Conservation (phyloP, 2,888 invertebrate species). For the Troilus luridus region DNA sequence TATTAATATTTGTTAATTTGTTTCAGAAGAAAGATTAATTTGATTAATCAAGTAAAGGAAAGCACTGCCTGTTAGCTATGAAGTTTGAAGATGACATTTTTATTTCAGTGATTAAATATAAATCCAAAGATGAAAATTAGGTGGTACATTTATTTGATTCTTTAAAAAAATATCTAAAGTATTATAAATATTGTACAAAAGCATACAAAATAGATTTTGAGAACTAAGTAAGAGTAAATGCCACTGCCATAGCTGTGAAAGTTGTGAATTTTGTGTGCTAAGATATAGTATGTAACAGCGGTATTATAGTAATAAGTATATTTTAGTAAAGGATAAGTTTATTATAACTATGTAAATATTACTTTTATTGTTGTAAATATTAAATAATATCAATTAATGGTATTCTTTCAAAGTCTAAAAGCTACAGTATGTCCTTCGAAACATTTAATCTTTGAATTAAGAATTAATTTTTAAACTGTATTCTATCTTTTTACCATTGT, state of each 20-base stretch:
- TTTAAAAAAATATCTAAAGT: neutral
- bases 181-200: neutral
- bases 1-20: neutral
- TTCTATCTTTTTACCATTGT: neutral
- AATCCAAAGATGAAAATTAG: neutral
- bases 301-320: neutral
- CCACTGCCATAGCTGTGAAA: neutral
- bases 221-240: neutral
- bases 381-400: neutral
- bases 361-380: neutral
- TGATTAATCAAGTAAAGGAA: neutral
- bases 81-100: neutral
- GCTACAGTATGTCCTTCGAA: neutral
- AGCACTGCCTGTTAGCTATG: neutral
- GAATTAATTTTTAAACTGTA: neutral
- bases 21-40: neutral
- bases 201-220: neutral
- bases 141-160: neutral
- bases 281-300: neutral
- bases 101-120: neutral
- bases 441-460: neutral
- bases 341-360: neutral
- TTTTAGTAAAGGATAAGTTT: neutral
- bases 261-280: neutral
- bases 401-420: neutral